These are phyloP conservation scores for Ornithoptera alexandrae DNA, from an alignment of 2,888 invertebrate species.

Conservation along the genomic window DNA sequence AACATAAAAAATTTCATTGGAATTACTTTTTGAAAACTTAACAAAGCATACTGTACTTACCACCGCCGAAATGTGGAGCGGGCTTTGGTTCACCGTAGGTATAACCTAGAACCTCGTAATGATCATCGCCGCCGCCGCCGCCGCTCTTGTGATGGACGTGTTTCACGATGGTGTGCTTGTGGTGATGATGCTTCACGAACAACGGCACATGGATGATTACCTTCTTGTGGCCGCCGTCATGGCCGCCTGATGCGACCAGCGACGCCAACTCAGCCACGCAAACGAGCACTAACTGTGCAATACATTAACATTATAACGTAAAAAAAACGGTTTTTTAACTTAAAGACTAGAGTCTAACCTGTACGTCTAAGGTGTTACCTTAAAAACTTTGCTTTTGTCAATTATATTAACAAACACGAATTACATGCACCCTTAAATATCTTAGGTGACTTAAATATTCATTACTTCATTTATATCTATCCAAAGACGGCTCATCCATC, in stretches of 20 bases:
- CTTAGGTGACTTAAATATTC: no score
- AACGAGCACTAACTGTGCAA: constrained; percentile 53
- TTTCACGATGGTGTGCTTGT: constrained; percentile 88
- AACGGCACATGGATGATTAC: constrained; percentile 89
- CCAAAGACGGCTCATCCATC: no score
- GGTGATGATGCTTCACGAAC: constrained; percentile 87
- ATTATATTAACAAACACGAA: no score
- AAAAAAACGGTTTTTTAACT: no score
- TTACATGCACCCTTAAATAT: no score
- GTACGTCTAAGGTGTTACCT: no score
- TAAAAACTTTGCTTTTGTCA: no score
- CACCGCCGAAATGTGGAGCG: constrained; percentile 71
- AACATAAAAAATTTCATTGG: no score
- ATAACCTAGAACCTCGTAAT: constrained; percentile 85
- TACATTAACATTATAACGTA: constrained; percentile 20
- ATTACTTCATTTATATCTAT: no score
- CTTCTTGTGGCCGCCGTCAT: constrained; percentile 82
- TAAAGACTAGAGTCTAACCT: no score
- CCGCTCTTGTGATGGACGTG: constrained; percentile 83
- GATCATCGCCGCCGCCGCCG: constrained; percentile 79
- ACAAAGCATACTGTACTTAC: constrained; percentile 36
- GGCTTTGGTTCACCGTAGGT: constrained; percentile 82
- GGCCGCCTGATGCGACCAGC: constrained; percentile 66
- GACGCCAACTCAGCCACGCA: constrained; percentile 62
- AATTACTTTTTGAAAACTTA: no score